Evolutionary conservation across 1,140 invertebrate genomes (phyloP).

Genomic region (Fopius arisanus): DNA sequence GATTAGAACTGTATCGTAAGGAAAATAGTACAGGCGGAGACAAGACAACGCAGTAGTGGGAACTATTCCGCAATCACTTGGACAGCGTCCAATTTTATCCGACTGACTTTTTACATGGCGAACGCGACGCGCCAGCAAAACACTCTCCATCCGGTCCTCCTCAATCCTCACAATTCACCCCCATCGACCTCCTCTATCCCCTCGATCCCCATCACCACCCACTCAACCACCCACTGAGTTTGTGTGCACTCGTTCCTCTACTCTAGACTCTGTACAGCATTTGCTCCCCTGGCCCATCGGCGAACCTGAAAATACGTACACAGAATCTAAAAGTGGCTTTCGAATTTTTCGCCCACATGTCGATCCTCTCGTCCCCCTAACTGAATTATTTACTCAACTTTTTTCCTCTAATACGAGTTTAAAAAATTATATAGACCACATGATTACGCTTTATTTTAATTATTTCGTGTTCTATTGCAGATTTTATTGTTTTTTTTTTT

Average conservation of each 20-base stretch:
- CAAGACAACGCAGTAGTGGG: background rate
- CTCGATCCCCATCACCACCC: background rate
- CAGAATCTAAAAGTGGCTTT: conserved; percentile 21
- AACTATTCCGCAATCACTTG: conserved; percentile 30
- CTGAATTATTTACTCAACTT: conserved; percentile 20
- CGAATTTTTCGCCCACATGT: conserved; percentile 9
- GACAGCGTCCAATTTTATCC: conserved; percentile 30
- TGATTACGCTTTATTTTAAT: too few relatives aligned
- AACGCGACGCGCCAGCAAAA: conserved; percentile 43
- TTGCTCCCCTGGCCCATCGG: background rate
- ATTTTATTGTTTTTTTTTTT: too few relatives aligned
- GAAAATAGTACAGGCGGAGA: background rate
- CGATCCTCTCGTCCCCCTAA: background rate
- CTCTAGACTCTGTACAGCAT: background rate
- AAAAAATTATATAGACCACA: too few relatives aligned
- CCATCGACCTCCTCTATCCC: too few relatives aligned
- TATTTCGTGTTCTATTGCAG: too few relatives aligned
- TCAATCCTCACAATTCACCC: too few relatives aligned
- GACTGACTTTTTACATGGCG: conserved; percentile 30
- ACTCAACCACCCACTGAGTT: background rate
- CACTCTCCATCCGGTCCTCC: conserved; percentile 24
- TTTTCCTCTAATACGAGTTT: background rate
- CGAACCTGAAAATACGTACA: conserved; percentile 19
- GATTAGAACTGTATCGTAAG: background rate
- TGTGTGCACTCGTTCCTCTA: background rate